Evolutionary conservation across 2,113 vertebrate genomes (phyloP).

Genomic region (Vulpes vulpes): DNA sequence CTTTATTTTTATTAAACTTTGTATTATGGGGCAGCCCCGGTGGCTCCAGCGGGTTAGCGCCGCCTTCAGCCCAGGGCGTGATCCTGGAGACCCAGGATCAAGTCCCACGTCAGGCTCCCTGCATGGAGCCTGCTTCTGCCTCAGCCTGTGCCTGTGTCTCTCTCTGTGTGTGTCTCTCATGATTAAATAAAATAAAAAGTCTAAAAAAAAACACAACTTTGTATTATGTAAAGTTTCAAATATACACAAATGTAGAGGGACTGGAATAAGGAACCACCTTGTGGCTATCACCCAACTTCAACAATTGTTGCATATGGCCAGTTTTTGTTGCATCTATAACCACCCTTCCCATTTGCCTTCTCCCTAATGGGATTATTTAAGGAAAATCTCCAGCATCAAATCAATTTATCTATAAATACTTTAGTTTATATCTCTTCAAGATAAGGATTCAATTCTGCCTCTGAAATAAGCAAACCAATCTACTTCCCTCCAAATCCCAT

Average conservation of each 20-base stretch:
- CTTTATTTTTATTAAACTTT: neutral
- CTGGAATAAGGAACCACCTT: neutral
- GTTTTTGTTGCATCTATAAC: neutral
- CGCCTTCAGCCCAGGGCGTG: too few relatives aligned
- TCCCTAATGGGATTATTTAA: neutral
- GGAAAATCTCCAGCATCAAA: neutral
- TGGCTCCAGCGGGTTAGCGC: too few relatives aligned
- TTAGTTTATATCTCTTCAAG: slow-evolving; percentile 15
- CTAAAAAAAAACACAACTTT: too few relatives aligned
- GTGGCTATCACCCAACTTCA: neutral
- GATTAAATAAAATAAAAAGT: too few relatives aligned
- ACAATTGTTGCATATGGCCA: neutral
- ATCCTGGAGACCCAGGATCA: too few relatives aligned
- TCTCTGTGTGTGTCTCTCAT: too few relatives aligned
- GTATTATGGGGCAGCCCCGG: neutral
- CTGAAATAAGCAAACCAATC: neutral
- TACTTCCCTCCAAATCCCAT: neutral
- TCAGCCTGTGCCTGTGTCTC: too few relatives aligned
- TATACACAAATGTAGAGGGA: neutral
- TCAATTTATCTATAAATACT: neutral
- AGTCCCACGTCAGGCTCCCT: too few relatives aligned
- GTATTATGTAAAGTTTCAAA: neutral
- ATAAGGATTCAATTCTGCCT: neutral
- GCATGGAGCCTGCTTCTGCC: too few relatives aligned
- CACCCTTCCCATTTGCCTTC: neutral